A percentile compares a stretch with the other conserved stretches of the same genome.
phyloP scores from a whole-genome alignment of 1,140 invertebrate species.

The Pentalonia nigronervosa region DNA sequence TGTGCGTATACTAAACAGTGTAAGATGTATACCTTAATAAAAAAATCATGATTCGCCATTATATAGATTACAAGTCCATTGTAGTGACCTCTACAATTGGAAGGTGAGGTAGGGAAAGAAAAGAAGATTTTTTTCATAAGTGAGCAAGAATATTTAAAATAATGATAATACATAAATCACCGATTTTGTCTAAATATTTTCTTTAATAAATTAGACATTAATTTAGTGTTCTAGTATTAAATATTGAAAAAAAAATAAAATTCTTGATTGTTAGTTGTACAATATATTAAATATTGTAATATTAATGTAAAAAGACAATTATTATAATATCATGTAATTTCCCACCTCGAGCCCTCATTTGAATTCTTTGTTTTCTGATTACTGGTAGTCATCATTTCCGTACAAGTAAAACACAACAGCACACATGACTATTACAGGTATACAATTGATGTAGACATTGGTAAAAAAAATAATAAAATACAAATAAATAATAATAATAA shows the following conservation, averaged over 20 bases:
- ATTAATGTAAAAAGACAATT: not conserved
- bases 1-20: not conserved
- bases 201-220: not conserved
- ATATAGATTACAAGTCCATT: not conserved
- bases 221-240: not conserved
- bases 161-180: not conserved
- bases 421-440: conserved; percentile 11
- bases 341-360: not conserved
- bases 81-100: not conserved
- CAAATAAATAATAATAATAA: not conserved
- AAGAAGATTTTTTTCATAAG: not conserved
- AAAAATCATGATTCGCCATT: not conserved
- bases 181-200: not conserved
- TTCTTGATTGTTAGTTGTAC: not conserved
- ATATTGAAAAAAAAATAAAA: not conserved
- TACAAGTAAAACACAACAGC: not conserved
- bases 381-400: not conserved
- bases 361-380: not conserved
- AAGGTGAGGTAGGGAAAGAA: not conserved
- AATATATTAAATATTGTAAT: conserved; percentile 18
- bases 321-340: conserved; percentile 1
- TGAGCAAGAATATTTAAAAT: conserved; percentile 2
- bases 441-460: not conserved
- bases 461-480: conserved; percentile 12
- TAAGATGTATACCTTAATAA: not conserved